Evolutionary conservation across 2,113 vertebrate genomes (phyloP), one percentile per base, ranked within the genome.

Genomic region (Speoplatyrhinus poulsoni): DNA sequence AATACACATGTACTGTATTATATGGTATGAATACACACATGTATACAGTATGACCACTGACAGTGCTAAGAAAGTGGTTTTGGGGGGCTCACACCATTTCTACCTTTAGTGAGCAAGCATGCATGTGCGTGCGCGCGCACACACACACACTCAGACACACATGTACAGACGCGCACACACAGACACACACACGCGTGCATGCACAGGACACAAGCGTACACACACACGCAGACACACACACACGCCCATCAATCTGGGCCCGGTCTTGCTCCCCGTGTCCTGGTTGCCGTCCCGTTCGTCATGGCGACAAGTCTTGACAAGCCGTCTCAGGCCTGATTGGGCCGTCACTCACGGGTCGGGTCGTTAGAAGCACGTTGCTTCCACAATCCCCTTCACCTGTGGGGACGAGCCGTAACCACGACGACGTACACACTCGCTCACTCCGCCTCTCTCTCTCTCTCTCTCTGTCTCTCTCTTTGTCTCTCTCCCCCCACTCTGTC

Each of bases 271-370:
- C 75, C 1, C 87, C 87, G 76, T 84, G 81, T 76, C 77, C 81
- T 78, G 82, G 82, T 72, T 89, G 88, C 88, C 84, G 75, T 57
- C 76, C 80, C 85, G 84, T 90, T 80, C 78, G 54, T 88, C 84
- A 89, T 78, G 81, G 68, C 85, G 89, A 85, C 88, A 88, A 88
- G 59, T 62, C 70, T 67, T 84, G 84, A 88, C 63, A 58, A 81
- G 46, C 86, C 70, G 32, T 83, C 86, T 82, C 85, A 46, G 19
- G 76, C 75, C 64, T 87, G 70, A 64, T 32, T 91, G 88, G 76
- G 82, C 88, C 87, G 84, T 86, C 88, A 91, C 82, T 85, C 85
- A 86, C 82, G 1, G 0, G 60, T 60, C 69, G 62, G 65, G 13
- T 58, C 33, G 58, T 72, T 89, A 78, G 89, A 83, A 86, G 84